Conservation (phyloP, 2,888 invertebrate genomes). For the Nymphalis polychloros region DNA sequence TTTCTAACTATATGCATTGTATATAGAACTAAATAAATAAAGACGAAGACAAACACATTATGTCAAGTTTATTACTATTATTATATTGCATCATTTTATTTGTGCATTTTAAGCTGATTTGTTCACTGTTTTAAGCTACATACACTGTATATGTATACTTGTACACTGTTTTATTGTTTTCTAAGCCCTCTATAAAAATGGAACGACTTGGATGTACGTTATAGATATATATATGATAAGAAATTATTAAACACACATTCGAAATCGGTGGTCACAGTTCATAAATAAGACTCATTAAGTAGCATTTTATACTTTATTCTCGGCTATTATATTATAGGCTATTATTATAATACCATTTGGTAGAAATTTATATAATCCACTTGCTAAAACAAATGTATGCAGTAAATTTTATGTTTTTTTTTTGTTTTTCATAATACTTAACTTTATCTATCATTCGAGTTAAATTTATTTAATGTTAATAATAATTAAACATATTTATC, state of each 20-base stretch:
- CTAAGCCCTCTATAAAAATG: slow-evolving; percentile 6
- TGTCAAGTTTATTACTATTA: background rate
- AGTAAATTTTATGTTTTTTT: no score
- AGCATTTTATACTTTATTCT: background rate
- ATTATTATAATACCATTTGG: background rate
- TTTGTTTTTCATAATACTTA: no score
- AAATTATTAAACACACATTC: slow-evolving; percentile 2
- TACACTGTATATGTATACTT: no score
- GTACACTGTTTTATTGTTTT: background rate
- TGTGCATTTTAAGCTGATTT: no score
- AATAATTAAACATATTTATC: no score
- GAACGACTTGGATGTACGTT: background rate
- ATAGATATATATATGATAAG: slow-evolving; percentile 5
- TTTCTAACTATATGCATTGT: background rate
- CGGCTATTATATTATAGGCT: no score
- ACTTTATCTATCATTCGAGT: no score
- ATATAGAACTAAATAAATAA: background rate
- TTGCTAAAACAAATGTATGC: no score
- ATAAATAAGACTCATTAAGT: slow-evolving; percentile 12
- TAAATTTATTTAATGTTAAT: no score
- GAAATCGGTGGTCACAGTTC: slow-evolving; percentile 19
- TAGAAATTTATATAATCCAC: background rate
- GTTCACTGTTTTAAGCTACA: background rate
- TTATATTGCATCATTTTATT: no score
- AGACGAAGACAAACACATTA: background rate